Base-by-base conservation (phyloP, 92 coral and sea anemone species). In the Parazoanthus atlanticus region DNA sequence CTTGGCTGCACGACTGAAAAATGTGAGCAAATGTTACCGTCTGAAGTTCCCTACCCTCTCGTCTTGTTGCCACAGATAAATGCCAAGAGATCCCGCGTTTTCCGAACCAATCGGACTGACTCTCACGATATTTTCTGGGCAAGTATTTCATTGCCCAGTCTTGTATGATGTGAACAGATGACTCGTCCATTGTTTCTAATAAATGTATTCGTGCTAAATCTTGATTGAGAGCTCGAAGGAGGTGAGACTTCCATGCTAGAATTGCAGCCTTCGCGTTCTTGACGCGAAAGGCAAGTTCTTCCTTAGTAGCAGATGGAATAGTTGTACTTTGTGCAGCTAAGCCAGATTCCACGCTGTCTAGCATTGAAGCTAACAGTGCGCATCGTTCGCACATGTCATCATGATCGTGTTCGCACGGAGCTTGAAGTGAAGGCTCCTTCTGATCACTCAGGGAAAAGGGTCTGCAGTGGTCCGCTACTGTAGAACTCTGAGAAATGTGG, bases 41-140 rank as follows among this genome's bases (percentile, higher is more conserved):
- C 79, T 89, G 84, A 61, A 89, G 67, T 11, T 89, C 88, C 71
- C 84, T 78, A 29, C 28, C 79, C 69, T 33, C 52, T 52, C 86
- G 67, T 76, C 88, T 89, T 76, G 72, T 74, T 64, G 89, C 91
- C 36, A 89, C 91, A 23, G 88, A 70, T 52, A 83, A 38, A 46
- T 89, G 91, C 91, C 91, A 84, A 74, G 91, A 40, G 78, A 89
- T 89, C 28, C 91, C 85, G n/a, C 88, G 69, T 89, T 89, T 89
- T 34, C 83, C 88, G 33, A 89, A 89, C 88, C 88, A 80, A 65
- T 80, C 86, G 54, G 87, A 49, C 56, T 90, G 89, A 80, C 89
- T 90, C 73, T 90, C 89, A 11, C 87, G 65, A 84, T 86, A 90
- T 54, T 90, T 90, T 72, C 90, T 79, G n/a, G 92, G 92, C 90